Evolutionary conservation across 2,113 vertebrate genomes (phyloP), one percentile per base, ranked within the genome.

Genomic region (Rhinolophus sinicus): DNA sequence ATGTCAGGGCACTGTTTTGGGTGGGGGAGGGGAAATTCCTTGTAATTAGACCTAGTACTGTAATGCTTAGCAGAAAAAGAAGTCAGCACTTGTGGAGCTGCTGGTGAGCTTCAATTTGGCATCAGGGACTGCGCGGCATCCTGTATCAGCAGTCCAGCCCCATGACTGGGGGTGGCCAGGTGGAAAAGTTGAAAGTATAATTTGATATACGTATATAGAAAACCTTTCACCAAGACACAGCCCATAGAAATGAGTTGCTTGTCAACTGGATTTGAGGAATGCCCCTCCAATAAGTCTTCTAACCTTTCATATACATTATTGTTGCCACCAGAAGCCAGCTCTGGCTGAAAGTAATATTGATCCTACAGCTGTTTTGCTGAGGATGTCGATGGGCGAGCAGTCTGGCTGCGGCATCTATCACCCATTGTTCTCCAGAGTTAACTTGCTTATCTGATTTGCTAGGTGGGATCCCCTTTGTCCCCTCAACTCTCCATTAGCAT

Each of bases 1-100:
- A 91, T 19, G 47, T 96, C 87, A 87, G 72, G 38, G 62, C 90
- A 95, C 60, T 83, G 76, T 94, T 95, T 56, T 10, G 52, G 4
- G 19, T 2, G 40, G 14, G 44, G 30, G 19, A 64, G 30, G 64
- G 56, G 70, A 77, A 73, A 12, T 85, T 60, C 54, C 56, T 80
- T 56, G 0, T 16, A 92, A 96, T 94, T 89, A 95, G 86, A 94
- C n/a, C 65, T 88, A 67, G 65, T 10, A n/a, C 65, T 65, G 10
- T 15, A 50, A 16, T 83, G 44, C 21, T 87, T 40, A 84, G 26
- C 22, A 28, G 33, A 22, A 24, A 84, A 91, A 67, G 4, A 92
- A 96, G 60, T 0, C 0, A 65, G 64, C 58, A 60, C 47, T 22
- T 87, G 54, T 78, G 8, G 73, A 0, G 16, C 87, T 86, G 38